Percentiles rank a stretch among this genome's conserved stretches.
phyloP scores from a whole-genome alignment of 2,113 vertebrate species.

The Tringa solitaria region DNA sequence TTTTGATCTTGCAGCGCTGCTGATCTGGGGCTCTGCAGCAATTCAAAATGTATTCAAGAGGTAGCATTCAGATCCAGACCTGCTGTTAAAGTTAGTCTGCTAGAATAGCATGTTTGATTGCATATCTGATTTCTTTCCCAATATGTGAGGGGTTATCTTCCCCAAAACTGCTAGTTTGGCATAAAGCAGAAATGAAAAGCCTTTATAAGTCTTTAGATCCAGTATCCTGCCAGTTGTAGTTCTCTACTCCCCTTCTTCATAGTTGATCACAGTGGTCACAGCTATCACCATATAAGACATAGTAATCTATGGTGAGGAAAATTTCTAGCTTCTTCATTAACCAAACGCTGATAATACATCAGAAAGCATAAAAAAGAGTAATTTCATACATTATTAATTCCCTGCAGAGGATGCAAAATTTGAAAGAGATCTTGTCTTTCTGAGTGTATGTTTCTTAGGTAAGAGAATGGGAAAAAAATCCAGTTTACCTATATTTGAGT shows the following conservation, averaged over 20 bases:
- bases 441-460: neutral
- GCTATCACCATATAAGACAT: neutral
- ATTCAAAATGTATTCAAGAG: neutral
- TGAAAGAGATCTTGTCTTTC: neutral
- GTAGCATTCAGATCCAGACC: conserved; percentile 17
- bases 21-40: conserved; percentile 5
- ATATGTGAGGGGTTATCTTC: neutral
- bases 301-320: neutral
- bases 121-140: neutral
- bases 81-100: neutral
- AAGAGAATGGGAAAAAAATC: neutral
- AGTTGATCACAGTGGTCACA: neutral
- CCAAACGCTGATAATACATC: neutral
- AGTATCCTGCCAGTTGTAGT: neutral
- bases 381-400: conserved; percentile 18
- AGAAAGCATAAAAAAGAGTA: neutral
- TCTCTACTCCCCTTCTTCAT: neutral
- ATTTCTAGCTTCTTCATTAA: neutral
- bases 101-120: neutral
- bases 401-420: neutral
- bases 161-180: neutral
- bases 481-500: neutral
- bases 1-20: conserved; percentile 26
- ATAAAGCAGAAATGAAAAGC: neutral
- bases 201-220: neutral